These are phyloP conservation scores for Eremophila alpestris DNA, from an alignment of 2,797 vertebrate genomes.

Conservation along the genomic window DNA sequence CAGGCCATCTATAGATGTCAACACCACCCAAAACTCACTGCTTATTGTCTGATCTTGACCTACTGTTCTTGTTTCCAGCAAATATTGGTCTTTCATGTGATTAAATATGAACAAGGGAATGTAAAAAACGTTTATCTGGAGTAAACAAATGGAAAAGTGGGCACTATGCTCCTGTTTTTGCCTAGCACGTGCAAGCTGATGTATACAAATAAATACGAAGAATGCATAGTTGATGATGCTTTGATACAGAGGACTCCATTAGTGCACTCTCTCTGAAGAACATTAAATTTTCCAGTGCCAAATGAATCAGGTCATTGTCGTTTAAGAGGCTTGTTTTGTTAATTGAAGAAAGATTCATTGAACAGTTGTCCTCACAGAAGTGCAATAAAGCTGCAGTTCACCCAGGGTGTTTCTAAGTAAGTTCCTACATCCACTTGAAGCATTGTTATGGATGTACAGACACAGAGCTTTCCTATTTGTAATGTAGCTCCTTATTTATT, in stretches of 20 bases:
- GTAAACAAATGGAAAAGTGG: background rate
- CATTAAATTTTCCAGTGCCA: background rate
- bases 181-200: background rate
- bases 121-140: background rate
- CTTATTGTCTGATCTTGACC: background rate
- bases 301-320: background rate
- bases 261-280: background rate
- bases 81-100: background rate
- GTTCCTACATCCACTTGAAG: background rate
- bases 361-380: background rate
- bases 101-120: background rate
- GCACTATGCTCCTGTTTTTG: background rate
- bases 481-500: background rate
- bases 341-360: constrained; percentile 31
- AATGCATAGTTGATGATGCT: background rate
- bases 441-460: background rate
- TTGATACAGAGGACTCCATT: background rate
- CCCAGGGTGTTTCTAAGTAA: background rate
- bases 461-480: background rate
- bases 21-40: background rate
- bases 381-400: background rate
- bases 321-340: background rate
- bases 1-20: background rate
- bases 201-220: background rate
- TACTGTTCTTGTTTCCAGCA: background rate